Conservation (phyloP, 2,888 invertebrate genomes). For the Prionchulus punctatus region DNA sequence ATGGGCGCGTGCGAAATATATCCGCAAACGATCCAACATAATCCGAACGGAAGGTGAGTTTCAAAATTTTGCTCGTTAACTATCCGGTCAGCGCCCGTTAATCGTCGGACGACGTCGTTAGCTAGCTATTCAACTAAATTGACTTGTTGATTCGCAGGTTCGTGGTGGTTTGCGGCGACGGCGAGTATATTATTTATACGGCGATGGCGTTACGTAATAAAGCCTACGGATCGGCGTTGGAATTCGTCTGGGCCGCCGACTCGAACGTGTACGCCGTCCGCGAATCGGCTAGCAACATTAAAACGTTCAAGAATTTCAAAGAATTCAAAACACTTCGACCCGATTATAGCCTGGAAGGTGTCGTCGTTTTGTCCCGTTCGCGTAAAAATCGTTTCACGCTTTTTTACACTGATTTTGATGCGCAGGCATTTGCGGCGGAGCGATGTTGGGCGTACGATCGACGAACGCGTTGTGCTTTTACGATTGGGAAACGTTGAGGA, state of each 20-base stretch:
- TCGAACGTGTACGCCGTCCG: slow-evolving; percentile 64
- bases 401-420: slow-evolving; percentile 17
- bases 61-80: background rate
- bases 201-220: slow-evolving; percentile 98
- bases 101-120: background rate
- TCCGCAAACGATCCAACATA: slow-evolving; percentile 93
- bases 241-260: slow-evolving; percentile 96
- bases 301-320: slow-evolving; percentile 94
- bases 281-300: slow-evolving; percentile 73
- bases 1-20: slow-evolving; percentile 99
- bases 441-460: slow-evolving; percentile 73
- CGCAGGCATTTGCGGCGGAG: slow-evolving; percentile 73
- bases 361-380: slow-evolving; percentile 15
- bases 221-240: slow-evolving; percentile 91
- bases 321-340: slow-evolving; percentile 87
- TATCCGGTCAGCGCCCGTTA: background rate
- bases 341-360: slow-evolving; percentile 85
- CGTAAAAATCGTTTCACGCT: no score
- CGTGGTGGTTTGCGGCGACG: slow-evolving; percentile 94
- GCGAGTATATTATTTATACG: slow-evolving; percentile 98
- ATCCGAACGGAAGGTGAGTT: slow-evolving; percentile 71
- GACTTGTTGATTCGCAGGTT: slow-evolving; percentile 38
- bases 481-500: slow-evolving; percentile 84
- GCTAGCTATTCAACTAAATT: background rate
- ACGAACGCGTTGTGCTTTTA: slow-evolving; percentile 83